Conservation (phyloP, 2,888 invertebrate genomes). For the Elegia similella region DNA sequence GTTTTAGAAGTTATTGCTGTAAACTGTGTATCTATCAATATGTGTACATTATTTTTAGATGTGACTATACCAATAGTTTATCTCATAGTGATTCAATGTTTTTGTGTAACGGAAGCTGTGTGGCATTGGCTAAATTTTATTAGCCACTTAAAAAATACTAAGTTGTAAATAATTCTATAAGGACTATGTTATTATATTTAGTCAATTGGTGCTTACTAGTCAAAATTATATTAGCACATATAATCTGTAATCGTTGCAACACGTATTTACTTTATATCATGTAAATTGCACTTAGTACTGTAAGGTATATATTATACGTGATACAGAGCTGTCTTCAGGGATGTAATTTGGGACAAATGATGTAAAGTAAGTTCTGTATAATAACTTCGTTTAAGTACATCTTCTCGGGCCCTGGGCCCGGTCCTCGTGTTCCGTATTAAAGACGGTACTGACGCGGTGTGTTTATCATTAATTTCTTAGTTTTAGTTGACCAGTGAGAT, state of each 20-base stretch:
- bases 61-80: conserved; percentile 22
- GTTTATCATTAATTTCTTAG: conserved; percentile 1
- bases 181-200: conserved; percentile 55
- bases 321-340: not conserved
- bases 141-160: conserved; percentile 48
- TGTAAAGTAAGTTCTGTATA: too few relatives aligned
- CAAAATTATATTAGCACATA: conserved; percentile 78
- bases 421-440: not conserved
- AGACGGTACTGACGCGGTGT: not conserved
- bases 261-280: conserved; percentile 20
- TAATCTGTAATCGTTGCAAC: conserved; percentile 16
- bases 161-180: conserved; percentile 39
- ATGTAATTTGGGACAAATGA: not conserved
- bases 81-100: conserved; percentile 31
- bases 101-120: conserved; percentile 41
- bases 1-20: not conserved
- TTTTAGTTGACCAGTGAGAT: conserved; percentile 11
- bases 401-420: too few relatives aligned
- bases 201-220: conserved; percentile 81
- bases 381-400: too few relatives aligned
- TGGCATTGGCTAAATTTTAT: conserved; percentile 68
- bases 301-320: conserved; percentile 1
- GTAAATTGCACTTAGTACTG: conserved; percentile 20
- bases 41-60: conserved; percentile 6
- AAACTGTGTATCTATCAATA: not conserved